Conservation (phyloP, 1,140 invertebrate species). For the Scaptodrosophila lebanonensis region DNA sequence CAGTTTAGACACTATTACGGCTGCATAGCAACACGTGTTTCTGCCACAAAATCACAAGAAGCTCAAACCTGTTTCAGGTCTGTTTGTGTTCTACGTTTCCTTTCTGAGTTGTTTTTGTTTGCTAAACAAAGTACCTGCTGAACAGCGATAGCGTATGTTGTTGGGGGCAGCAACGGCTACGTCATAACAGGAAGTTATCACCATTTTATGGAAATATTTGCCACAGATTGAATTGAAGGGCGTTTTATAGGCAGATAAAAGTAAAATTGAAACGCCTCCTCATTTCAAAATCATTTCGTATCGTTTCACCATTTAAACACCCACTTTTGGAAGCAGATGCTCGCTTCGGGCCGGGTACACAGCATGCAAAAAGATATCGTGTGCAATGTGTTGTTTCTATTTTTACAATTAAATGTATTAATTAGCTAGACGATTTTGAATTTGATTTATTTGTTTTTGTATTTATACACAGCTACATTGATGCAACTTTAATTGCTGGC, state of each 20-base stretch:
- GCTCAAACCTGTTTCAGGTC: constrained; percentile 43
- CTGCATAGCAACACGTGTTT: constrained; percentile 44
- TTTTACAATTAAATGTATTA: too few relatives aligned
- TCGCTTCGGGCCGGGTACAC: constrained; percentile 19
- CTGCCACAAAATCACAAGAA: constrained; percentile 44
- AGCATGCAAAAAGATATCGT: constrained; percentile 21
- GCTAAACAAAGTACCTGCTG: constrained; percentile 48
- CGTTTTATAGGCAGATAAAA: constrained; percentile 36
- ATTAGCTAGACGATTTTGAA: too few relatives aligned
- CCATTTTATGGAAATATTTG: constrained; percentile 9
- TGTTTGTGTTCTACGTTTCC: constrained; percentile 8
- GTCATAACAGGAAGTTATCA: constrained; percentile 43
- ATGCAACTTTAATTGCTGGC: constrained; percentile 57
- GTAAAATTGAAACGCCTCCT: constrained; percentile 32
- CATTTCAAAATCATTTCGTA: constrained; percentile 9
- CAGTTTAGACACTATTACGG: too few relatives aligned
- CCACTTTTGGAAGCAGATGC: constrained; percentile 42
- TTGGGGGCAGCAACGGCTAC: constrained; percentile 3
- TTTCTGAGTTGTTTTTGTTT: constrained; percentile 39
- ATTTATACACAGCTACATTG: too few relatives aligned
- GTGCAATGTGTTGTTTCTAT: constrained; percentile 4
- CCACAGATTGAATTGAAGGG: constrained; percentile 44
- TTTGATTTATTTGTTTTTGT: too few relatives aligned
- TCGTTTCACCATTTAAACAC: constrained; percentile 31
- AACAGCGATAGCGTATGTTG: constrained; percentile 11